Base-by-base conservation (phyloP, 2,888 invertebrate species). In the Osmoderma eremita region DNA sequence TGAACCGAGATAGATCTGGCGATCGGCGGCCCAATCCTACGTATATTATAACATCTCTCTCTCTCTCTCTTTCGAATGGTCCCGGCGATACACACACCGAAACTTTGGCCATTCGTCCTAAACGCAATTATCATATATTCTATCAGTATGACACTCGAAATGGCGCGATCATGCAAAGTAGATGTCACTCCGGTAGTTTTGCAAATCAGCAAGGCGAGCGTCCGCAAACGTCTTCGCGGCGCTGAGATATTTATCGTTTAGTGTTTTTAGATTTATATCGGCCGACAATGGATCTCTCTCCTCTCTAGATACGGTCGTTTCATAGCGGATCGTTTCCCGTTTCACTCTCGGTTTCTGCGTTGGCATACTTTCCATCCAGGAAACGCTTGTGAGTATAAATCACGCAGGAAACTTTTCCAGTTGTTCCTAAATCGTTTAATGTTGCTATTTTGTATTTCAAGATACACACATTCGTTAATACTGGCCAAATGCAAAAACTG, bases 101-200 rank as follows among this genome's bases (percentile, higher is more conserved):
- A 80, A 80, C 78, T 80, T 80, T 78, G 74, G 76, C 79, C 78
- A 78, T 80, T 80, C 77, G 75, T 80, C 78, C 76, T 73, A 73
- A 75, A 75, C 73, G 78, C 79, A 79, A 80, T 80, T 80, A 79
- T 79, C 80, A 79, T 80, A 80, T 80, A 80, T 80, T 77, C 77
- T 77, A 75, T 75, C 77, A 75, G 78, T 77, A 79, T 80, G 80
- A 80, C 80, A 80, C 77, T 75, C 75, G 75, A 75, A 80, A 80
- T 74, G 78, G 78, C 76, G 74, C 75, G 78, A 79, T 80, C 80
- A 80, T 80, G 80, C 80, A 80, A 80, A 80, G 77, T 76, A 79
- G 79, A 77, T 70, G 74, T 72, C 73, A 72, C 70, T 71, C 71
- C 68, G 68, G 68, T 71, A 71, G 71, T 71, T 72, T 74, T 73